Base-by-base conservation (phyloP, 2,113 vertebrate genomes). In the Solea solea region DNA sequence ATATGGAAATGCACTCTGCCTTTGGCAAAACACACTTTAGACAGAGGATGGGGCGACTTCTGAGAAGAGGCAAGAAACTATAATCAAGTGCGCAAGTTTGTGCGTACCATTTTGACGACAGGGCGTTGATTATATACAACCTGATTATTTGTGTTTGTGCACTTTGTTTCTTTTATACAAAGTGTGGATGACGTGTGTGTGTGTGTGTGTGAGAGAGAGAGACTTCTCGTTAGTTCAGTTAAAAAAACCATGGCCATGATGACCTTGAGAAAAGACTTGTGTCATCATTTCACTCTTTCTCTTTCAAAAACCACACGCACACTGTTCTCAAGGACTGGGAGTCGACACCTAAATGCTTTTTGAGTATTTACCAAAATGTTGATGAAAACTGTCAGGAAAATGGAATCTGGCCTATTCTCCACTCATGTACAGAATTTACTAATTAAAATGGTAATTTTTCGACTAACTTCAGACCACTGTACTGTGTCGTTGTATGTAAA, bases 1-100 rank as follows among this genome's bases (percentile, higher is more conserved):
- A 87, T 92, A 92, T 91, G 90, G 88, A 92, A 90, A 92, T 92
- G 86, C 88, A 84, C 87, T 89, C 86, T 88, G 89, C 88, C 89
- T 88, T 88, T 88, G 90, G 90, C 89, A 87, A 91, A 87, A 89
- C 90, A 82, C 86, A 86, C 89, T 92, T 87, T 87, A 85, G 87
- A 88, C 80, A 89, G 82, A 86, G 80, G 86, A 84, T 61, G 75
- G 83, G 34, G 82, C 83, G 86, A 86, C 89, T 91, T 91, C 79
- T 87, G 75, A 88, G 84, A 81, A 86, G 76, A 86, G 79, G 69
- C 69, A 52, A 83, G 75, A 85, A 91, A 85, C 80, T 82, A 76
- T 60, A 72, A 73, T 79, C 34, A 34, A 67, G 84, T 67, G 67
- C 21, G 44, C 27, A 27, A 81, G 45, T 14, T 34, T 34, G 75